Evolutionary conservation across 1,140 invertebrate species (phyloP), one percentile per base, ranked within the genome.

Genomic region (Brachionus calyciflorus): DNA sequence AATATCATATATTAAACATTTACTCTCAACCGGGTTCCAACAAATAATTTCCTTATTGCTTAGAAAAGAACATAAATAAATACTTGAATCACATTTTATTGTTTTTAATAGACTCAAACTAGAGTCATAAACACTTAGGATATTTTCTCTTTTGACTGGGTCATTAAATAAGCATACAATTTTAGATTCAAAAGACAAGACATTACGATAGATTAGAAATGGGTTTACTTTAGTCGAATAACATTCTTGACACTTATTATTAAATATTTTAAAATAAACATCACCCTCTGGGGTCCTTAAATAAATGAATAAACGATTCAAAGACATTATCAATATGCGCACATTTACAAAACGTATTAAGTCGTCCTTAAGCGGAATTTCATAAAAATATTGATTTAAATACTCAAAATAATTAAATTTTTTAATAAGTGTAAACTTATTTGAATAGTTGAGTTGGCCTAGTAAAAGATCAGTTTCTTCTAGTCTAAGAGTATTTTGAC

Each of bases 31-130:
- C 28, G 28, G n/a, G 26, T 73, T 9, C 69, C 69, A 73, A 24
- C 69, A 73, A 73, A 73, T 24, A 30, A 73, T 49, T n/a, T 73
- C 69, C 49, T 55, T 49, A 12, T 73, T 46, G n/a, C n/a, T n/a
- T 1, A 40, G 19, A n/a, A 73, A 2, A 12, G 46, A 73, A 19
- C 30, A 73, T 17, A 73, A 19, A 17, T 26, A 33, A 12, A 73
- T 12, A 6, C 33, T 51, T 17, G 14, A 55, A 49, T 73, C 69
- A 12, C 49, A 49, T 2, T 10, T 14, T 33, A 17, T 49, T 41
- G 46, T 30, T 7, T 33, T 24, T 2, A 73, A 9, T 41, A 73
- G 21, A 24, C 24, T 28, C 3, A 73, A 17, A 37, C 51, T 30
- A 30, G 49, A 26, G 14, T 73, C 40, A 55, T 73, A 73, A 51